Evolutionary conservation across 2,888 invertebrate species (phyloP).

Genomic region (Metacarcinus magister): DNA sequence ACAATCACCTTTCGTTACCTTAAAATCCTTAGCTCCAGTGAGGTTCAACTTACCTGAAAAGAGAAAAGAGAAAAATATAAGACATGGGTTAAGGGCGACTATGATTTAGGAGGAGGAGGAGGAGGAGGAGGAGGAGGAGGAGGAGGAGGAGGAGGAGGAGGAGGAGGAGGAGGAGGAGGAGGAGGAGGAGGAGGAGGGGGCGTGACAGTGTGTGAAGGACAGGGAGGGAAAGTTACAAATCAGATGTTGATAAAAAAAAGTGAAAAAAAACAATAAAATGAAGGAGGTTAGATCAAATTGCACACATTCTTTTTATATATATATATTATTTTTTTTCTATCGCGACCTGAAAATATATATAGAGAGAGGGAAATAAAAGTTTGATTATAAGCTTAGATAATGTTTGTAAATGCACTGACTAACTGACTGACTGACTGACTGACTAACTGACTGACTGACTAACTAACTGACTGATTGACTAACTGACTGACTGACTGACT

Average conservation of each 20-base stretch:
- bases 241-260: neutral
- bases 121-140: neutral
- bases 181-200: constrained; percentile 8
- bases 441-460: no score
- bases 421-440: no score
- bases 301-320: neutral
- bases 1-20: neutral
- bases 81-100: neutral
- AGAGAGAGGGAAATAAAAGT: neutral
- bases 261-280: neutral
- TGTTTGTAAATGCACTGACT: no score
- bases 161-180: neutral
- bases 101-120: neutral
- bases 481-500: no score
- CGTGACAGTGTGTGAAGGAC: neutral
- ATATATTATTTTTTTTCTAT: neutral
- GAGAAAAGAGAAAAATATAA: neutral
- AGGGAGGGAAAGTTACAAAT: neutral
- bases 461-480: no score
- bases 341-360: neutral
- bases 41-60: constrained; percentile 19
- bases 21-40: neutral
- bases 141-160: no score
- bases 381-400: no score
- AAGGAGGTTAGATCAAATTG: neutral